A percentile compares a stretch with the other conserved stretches of the same genome.
These are phyloP conservation scores for Aspidapion aeneum DNA, from an alignment of 2,888 invertebrate species.

Conservation along the genomic window DNA sequence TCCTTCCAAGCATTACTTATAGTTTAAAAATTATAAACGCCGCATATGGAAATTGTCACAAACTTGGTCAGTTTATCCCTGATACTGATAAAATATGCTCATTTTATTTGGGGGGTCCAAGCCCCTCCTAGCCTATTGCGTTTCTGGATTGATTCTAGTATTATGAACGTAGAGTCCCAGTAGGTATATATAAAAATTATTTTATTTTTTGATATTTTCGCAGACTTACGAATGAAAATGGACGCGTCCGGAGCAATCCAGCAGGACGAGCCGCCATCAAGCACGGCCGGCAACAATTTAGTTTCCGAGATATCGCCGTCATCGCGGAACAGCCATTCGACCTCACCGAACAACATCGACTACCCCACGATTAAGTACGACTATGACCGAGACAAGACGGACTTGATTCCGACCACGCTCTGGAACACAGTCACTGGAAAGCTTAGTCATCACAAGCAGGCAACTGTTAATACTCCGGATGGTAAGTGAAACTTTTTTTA, in stretches of 20 bases:
- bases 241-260: conserved; percentile 47
- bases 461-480: conserved; percentile 77
- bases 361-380: conserved; percentile 46
- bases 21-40: too few relatives aligned
- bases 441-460: conserved; percentile 57
- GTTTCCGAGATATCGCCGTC: conserved; percentile 35
- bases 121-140: too few relatives aligned
- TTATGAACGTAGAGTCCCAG: too few relatives aligned
- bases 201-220: too few relatives aligned
- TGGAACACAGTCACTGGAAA: conserved; percentile 58
- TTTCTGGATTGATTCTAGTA: too few relatives aligned
- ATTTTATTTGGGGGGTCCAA: too few relatives aligned
- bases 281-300: conserved; percentile 43
- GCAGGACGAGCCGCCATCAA: conserved; percentile 43
- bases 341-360: conserved; percentile 39
- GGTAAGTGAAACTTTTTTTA: too few relatives aligned
- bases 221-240: conserved; percentile 76
- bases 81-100: too few relatives aligned
- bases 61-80: too few relatives aligned
- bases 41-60: too few relatives aligned
- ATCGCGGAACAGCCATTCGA: conserved; percentile 35
- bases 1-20: too few relatives aligned
- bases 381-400: conserved; percentile 47
- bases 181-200: too few relatives aligned
- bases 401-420: conserved; percentile 52